Evolutionary conservation across 1,140 invertebrate genomes (phyloP).

Genomic region (Trialeurodes vaporariorum): DNA sequence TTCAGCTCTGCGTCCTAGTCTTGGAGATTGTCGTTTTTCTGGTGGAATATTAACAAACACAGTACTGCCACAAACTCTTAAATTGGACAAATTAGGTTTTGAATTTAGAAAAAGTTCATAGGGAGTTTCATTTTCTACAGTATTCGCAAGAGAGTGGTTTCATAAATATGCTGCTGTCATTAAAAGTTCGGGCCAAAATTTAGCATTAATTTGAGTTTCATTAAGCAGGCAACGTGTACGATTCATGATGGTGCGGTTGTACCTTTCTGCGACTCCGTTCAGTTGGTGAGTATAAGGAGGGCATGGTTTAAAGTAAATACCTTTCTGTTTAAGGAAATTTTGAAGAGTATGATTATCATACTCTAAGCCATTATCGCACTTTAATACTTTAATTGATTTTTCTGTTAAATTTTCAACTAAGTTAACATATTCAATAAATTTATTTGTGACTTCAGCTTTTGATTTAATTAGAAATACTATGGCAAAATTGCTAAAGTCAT

Average conservation of each 20-base stretch:
- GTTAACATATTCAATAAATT: constrained; percentile 24
- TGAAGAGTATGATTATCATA: constrained; percentile 27
- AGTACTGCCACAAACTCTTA: neutral
- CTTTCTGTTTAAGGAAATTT: constrained; percentile 20
- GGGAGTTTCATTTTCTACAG: constrained; percentile 31
- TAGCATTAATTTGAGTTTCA: neutral
- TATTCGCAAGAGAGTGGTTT: constrained; percentile 31
- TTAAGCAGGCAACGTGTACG: constrained; percentile 28
- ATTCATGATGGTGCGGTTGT: constrained; percentile 33
- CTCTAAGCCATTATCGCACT: constrained; percentile 35
- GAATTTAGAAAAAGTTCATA: constrained; percentile 31
- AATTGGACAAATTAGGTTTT: constrained; percentile 26
- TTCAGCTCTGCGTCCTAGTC: neutral
- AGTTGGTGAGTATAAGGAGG: constrained; percentile 34
- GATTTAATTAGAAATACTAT: constrained; percentile 29
- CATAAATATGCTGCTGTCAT: constrained; percentile 25
- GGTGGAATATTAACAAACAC: neutral
- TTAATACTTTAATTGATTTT: constrained; percentile 29
- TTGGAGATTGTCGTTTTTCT: neutral
- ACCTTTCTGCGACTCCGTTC: constrained; percentile 35
- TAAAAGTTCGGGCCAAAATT: neutral
- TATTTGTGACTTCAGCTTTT: constrained; percentile 27
- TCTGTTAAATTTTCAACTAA: constrained; percentile 25
- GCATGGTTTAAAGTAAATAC: constrained; percentile 30
- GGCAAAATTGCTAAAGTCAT: constrained; percentile 23